Evolutionary conservation across 2,113 vertebrate genomes (phyloP).

Genomic region (Cottus gobio): DNA sequence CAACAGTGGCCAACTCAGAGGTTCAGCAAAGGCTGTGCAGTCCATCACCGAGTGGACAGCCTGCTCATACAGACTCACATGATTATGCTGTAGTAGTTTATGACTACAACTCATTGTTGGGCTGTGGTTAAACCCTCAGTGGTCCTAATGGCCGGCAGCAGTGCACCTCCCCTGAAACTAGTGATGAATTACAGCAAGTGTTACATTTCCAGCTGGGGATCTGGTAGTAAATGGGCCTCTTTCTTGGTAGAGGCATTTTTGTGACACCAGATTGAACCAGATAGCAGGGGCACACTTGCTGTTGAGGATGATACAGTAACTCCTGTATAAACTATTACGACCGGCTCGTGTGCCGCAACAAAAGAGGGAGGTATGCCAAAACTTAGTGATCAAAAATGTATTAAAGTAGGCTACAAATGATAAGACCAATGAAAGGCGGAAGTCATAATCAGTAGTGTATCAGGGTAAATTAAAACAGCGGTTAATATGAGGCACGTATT

Average conservation of each 20-base stretch:
- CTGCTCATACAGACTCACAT: slow-evolving; percentile 69
- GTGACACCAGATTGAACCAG: slow-evolving; percentile 52
- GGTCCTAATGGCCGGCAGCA: slow-evolving; percentile 70
- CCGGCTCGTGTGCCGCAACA: not conserved
- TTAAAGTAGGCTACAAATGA: not conserved
- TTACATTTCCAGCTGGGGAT: slow-evolving; percentile 73
- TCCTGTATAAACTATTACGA: slow-evolving; percentile 10
- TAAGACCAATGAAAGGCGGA: not conserved
- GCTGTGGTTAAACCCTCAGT: slow-evolving; percentile 67
- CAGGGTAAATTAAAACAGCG: not conserved
- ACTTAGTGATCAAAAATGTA: not conserved
- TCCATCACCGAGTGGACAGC: slow-evolving; percentile 70
- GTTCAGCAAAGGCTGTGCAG: slow-evolving; percentile 66
- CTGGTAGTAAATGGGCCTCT: slow-evolving; percentile 53
- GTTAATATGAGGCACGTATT: not conserved
- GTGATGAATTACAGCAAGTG: slow-evolving; percentile 77
- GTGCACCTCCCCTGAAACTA: slow-evolving; percentile 71
- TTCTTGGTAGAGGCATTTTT: slow-evolving; percentile 52
- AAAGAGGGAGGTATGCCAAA: not conserved
- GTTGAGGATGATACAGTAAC: slow-evolving; percentile 47
- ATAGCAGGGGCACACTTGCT: slow-evolving; percentile 45
- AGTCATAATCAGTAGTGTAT: not conserved
- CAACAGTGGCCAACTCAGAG: slow-evolving; percentile 54
- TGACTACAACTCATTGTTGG: slow-evolving; percentile 60
- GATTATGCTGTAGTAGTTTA: slow-evolving; percentile 72